Evolutionary conservation across 92 coral and sea anemone genomes (phyloP).

Genomic region (Isaurus tuberculatus): DNA sequence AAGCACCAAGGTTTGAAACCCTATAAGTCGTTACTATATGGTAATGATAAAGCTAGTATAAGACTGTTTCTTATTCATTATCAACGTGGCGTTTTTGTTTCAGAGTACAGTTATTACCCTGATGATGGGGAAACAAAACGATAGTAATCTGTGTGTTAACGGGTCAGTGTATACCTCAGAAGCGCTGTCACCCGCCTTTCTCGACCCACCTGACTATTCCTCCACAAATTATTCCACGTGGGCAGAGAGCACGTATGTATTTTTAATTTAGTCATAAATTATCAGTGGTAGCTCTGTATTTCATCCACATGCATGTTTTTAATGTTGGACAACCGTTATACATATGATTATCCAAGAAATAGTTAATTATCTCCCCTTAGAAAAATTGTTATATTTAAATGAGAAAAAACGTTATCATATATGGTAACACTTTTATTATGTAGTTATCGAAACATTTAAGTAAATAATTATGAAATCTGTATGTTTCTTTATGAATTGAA

Average conservation of each 20-base stretch:
- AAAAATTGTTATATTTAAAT: no score
- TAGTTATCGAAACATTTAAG: no score
- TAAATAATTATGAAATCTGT: no score
- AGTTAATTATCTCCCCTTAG: no score
- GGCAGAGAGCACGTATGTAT: constrained; percentile 98
- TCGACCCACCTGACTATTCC: constrained; percentile 62
- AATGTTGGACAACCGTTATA: no score
- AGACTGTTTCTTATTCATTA: neutral
- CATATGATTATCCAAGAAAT: no score
- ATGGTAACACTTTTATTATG: no score
- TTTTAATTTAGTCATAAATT: neutral
- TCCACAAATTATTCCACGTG: constrained; percentile 93
- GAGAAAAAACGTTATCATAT: no score
- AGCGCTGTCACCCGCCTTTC: constrained; percentile 91
- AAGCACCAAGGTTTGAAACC: no score
- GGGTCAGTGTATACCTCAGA: constrained; percentile 76
- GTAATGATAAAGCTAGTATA: neutral
- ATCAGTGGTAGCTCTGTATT: no score
- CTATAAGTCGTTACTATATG: neutral
- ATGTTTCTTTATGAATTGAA: no score
- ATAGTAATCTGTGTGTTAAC: constrained; percentile 61
- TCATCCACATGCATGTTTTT: no score
- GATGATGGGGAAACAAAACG: constrained; percentile 56
- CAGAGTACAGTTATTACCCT: neutral
- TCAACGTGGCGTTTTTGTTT: neutral